Conservation (phyloP, 2,888 invertebrate genomes). For the Tiphia femorata region DNA sequence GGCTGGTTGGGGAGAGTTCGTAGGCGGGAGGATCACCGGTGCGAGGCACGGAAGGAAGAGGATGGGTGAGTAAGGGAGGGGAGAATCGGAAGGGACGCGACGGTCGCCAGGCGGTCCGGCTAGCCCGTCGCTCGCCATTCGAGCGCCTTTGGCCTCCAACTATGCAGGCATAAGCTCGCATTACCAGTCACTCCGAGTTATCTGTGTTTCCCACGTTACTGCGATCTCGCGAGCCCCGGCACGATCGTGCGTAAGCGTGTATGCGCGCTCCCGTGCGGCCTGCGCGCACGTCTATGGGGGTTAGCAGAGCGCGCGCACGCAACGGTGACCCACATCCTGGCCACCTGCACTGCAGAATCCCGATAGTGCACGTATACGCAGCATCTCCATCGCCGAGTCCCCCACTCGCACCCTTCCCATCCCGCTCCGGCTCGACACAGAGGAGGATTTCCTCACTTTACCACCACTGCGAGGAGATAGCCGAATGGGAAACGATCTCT, state of each 20-base stretch:
- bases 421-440: too few relatives aligned
- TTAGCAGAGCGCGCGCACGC: neutral
- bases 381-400: constrained; percentile 19
- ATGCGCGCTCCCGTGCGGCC: too few relatives aligned
- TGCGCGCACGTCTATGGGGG: neutral
- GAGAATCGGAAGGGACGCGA: constrained; percentile 7
- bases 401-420: neutral
- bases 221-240: constrained; percentile 2
- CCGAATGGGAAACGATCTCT: too few relatives aligned
- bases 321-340: constrained; percentile 43
- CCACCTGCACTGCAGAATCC: constrained; percentile 63
- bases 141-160: constrained; percentile 51
- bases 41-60: neutral
- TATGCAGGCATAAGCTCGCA: constrained; percentile 47
- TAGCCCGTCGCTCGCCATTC: constrained; percentile 55
- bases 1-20: too few relatives aligned
- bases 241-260: constrained; percentile 35
- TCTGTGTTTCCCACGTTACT: constrained; percentile 64
- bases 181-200: constrained; percentile 65
- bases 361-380: constrained; percentile 45
- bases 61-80: neutral
- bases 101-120: constrained; percentile 31
- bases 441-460: too few relatives aligned
- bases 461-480: too few relatives aligned
- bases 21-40: too few relatives aligned